phyloP scores from a whole-genome alignment of 92 coral and sea anemone species.

The Pocillopora grandis region DNA sequence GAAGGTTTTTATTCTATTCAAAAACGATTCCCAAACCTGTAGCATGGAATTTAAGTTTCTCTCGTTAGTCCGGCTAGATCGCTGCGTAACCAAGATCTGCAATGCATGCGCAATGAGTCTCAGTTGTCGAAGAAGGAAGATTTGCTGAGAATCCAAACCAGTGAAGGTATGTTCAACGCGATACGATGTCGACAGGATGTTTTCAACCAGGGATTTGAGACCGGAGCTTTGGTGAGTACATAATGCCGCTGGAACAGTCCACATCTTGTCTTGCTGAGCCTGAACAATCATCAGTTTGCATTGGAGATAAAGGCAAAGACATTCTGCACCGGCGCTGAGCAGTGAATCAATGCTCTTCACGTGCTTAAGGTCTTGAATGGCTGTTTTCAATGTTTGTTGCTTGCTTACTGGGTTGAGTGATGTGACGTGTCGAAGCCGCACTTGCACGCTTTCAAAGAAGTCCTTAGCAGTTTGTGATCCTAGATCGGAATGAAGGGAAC shows the following conservation, averaged over 20 bases:
- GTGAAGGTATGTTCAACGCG: conserved; percentile 78
- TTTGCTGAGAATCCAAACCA: conserved; percentile 81
- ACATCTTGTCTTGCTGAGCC: conserved; percentile 82
- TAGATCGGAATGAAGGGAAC: neutral
- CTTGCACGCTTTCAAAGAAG: conserved; percentile 68
- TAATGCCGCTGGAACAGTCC: conserved; percentile 83
- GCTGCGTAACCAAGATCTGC: conserved; percentile 76
- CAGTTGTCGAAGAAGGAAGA: conserved; percentile 74
- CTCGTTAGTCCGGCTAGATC: conserved; percentile 69
- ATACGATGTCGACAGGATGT: conserved; percentile 77
- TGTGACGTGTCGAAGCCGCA: conserved; percentile 49
- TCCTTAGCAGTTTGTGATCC: conserved; percentile 45
- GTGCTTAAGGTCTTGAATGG: conserved; percentile 82
- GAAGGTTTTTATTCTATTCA: conserved; percentile 80
- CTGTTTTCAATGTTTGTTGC: conserved; percentile 63
- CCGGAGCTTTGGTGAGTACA: conserved; percentile 84
- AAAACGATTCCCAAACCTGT: conserved; percentile 89
- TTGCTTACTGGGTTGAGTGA: conserved; percentile 55
- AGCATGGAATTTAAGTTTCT: conserved; percentile 75
- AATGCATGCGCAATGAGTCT: conserved; percentile 87
- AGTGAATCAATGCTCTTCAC: conserved; percentile 68
- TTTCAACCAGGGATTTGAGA: conserved; percentile 67
- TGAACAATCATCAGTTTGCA: conserved; percentile 77
- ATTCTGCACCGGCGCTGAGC: conserved; percentile 75
- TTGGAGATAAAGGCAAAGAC: conserved; percentile 78